phyloP scores from a whole-genome alignment of 2,113 vertebrate species.

The Cyphomyrus discorhynchus region DNA sequence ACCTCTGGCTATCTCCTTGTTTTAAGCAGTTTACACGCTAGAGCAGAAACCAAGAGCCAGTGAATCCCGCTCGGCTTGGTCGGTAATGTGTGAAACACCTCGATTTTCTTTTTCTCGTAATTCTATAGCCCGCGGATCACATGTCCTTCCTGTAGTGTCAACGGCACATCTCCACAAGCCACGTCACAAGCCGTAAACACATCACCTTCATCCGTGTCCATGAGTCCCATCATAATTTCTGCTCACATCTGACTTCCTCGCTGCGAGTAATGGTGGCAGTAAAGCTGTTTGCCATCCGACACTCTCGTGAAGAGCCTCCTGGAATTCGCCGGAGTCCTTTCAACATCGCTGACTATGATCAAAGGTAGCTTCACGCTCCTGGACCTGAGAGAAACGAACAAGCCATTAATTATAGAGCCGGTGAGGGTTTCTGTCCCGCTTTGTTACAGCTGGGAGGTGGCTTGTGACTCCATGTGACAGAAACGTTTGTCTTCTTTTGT shows the following conservation, averaged over 20 bases:
- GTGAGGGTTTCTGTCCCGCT: not conserved
- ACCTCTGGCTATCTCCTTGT: not conserved
- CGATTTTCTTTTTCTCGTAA: not conserved
- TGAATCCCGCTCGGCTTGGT: not conserved
- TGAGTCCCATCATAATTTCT: not conserved
- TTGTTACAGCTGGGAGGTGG: not conserved
- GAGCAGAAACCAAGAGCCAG: not conserved
- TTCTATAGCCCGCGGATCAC: not conserved
- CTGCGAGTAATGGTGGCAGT: not conserved
- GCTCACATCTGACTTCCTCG: not conserved
- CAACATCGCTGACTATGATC: slow-evolving; percentile 20
- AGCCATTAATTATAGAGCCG: slow-evolving; percentile 4
- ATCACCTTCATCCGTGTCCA: not conserved
- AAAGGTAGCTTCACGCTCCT: slow-evolving; percentile 18
- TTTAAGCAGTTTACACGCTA: not conserved
- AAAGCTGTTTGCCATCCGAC: slow-evolving; percentile 8
- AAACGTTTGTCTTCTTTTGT: slow-evolving; percentile 4
- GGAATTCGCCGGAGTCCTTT: slow-evolving; percentile 5
- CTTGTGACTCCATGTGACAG: not conserved
- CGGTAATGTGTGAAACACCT: not conserved
- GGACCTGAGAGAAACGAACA: not conserved
- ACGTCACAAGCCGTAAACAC: not conserved
- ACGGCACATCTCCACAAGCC: not conserved
- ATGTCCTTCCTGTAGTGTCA: not conserved
- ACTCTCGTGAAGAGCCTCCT: not conserved